phyloP scores from a whole-genome alignment of 2,888 invertebrate genomes.

The Agriopis leucophaearia region DNA sequence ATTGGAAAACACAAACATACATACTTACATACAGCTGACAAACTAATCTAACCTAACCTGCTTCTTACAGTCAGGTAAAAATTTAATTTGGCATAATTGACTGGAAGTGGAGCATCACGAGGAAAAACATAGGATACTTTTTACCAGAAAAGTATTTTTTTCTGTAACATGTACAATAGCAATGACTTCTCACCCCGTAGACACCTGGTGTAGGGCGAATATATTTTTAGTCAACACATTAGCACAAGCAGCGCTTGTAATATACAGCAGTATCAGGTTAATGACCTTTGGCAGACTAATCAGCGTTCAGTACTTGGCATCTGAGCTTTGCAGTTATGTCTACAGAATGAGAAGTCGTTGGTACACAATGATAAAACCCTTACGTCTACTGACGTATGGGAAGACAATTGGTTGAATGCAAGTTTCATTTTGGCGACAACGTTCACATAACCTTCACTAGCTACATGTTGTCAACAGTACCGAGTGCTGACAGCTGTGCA shows the following conservation, averaged over 20 bases:
- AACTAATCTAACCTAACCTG: no score
- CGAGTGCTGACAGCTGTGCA: constrained; percentile 56
- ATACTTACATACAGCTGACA: no score
- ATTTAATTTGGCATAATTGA: no score
- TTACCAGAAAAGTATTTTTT: neutral
- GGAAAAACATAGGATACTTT: neutral
- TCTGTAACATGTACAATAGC: neutral
- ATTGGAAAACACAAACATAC: no score
- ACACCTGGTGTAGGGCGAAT: neutral
- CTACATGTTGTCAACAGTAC: constrained; percentile 52
- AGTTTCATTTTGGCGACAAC: constrained; percentile 68
- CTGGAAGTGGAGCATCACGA: no score
- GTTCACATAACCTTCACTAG: constrained; percentile 74
- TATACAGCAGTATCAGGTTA: neutral
- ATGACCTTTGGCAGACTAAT: neutral
- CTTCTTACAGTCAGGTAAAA: no score
- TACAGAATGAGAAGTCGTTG: constrained; percentile 3
- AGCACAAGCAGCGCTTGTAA: constrained; percentile 5
- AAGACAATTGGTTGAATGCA: constrained; percentile 73
- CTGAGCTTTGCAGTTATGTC: neutral
- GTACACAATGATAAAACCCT: constrained; percentile 39
- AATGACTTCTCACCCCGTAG: neutral
- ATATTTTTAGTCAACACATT: neutral
- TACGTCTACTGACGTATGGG: constrained; percentile 63
- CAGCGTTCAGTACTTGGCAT: neutral